Percentiles rank a stretch among this genome's conserved stretches.
Evolutionary conservation across 2,888 invertebrate genomes (phyloP).

Genomic region (Zhengitettix transpicula): DNA sequence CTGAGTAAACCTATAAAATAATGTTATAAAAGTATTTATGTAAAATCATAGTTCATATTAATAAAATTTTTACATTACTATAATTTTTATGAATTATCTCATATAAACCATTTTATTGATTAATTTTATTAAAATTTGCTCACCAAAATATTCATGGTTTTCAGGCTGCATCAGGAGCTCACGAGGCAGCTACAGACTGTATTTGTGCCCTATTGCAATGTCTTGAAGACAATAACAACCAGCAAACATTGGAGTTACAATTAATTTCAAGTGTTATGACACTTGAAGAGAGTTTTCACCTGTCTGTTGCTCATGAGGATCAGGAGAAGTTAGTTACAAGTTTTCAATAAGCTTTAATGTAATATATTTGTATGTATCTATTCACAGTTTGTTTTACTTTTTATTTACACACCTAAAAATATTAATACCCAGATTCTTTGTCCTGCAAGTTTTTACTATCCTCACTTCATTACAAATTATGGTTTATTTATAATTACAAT

Average conservation of each 20-base stretch:
- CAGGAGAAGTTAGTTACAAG: conserved; percentile 51
- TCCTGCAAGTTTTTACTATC: neutral
- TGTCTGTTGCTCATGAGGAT: conserved; percentile 85
- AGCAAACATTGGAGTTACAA: conserved; percentile 55
- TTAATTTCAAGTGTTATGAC: conserved; percentile 67
- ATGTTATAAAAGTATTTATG: too few relatives aligned
- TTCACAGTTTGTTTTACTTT: neutral
- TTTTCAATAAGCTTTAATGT: neutral
- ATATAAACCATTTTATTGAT: too few relatives aligned
- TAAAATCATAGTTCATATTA: too few relatives aligned
- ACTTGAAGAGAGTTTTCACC: conserved; percentile 72
- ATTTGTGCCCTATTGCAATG: conserved; percentile 71
- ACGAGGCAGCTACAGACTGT: conserved; percentile 83
- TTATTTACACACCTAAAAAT: neutral
- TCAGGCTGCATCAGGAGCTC: conserved; percentile 29
- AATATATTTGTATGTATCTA: neutral
- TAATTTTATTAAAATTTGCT: too few relatives aligned
- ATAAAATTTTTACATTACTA: too few relatives aligned
- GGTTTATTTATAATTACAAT: too few relatives aligned
- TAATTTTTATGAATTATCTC: too few relatives aligned
- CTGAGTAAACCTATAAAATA: too few relatives aligned
- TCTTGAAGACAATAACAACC: conserved; percentile 58
- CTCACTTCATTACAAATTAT: too few relatives aligned
- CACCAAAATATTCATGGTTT: neutral
- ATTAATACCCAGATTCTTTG: neutral